Evolutionary conservation across 2,113 vertebrate genomes (phyloP).

Genomic region (Megalops atlanticus): DNA sequence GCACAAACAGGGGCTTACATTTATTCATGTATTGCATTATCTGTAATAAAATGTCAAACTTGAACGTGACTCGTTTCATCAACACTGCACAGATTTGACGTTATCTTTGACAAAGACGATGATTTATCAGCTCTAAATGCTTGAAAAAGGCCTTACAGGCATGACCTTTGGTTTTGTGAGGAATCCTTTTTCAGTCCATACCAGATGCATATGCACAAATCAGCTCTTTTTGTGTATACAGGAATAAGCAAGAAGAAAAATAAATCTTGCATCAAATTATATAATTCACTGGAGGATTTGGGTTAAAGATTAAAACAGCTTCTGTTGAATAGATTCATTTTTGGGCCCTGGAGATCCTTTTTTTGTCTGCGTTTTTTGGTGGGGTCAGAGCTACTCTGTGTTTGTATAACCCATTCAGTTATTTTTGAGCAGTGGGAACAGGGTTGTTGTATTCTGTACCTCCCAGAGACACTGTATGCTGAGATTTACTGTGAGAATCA

Average conservation of each 20-base stretch:
- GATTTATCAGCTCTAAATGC: background rate
- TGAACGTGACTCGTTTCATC: background rate
- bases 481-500: constrained; percentile 15
- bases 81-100: background rate
- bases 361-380: constrained; percentile 13
- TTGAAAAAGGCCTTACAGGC: background rate
- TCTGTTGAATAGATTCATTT: constrained; percentile 33
- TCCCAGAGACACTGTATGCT: background rate
- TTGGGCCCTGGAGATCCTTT: constrained; percentile 25
- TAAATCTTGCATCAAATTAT: constrained; percentile 12
- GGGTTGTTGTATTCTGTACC: constrained; percentile 28
- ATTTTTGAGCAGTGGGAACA: constrained; percentile 14
- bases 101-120: background rate
- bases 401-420: background rate
- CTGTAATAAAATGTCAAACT: too few relatives aligned
- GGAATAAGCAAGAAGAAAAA: background rate
- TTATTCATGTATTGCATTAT: background rate
- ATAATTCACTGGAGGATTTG: background rate
- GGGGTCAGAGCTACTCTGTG: background rate
- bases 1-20: background rate
- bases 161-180: background rate
- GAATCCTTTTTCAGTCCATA: constrained; percentile 2
- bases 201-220: background rate
- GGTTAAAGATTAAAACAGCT: background rate
- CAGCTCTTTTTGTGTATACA: background rate